Evolutionary conservation across 2,113 vertebrate genomes (phyloP).

Genomic region (Fregetta grallaria): DNA sequence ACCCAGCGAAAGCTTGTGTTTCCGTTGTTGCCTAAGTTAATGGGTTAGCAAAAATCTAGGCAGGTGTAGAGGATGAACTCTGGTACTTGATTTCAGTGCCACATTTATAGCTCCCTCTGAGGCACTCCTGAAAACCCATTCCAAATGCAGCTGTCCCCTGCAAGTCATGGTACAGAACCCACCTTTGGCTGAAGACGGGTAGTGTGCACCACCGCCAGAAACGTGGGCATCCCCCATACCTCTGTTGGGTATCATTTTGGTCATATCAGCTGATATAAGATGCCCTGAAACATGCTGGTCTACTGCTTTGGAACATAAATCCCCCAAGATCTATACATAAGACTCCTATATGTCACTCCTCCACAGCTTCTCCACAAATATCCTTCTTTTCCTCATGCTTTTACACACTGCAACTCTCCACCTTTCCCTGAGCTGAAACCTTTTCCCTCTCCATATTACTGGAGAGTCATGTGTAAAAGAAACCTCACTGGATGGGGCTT

Average conservation of each 20-base stretch:
- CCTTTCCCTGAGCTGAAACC: not conserved
- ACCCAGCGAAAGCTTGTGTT: not conserved
- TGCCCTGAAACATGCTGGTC: not conserved
- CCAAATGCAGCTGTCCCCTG: not conserved
- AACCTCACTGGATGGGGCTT: not conserved
- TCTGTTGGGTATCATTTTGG: not conserved
- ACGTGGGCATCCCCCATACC: not conserved
- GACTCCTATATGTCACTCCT: not conserved
- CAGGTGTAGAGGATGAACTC: slow-evolving; percentile 11
- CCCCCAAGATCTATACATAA: not conserved
- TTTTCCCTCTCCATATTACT: not conserved
- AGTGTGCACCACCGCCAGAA: accelerated
- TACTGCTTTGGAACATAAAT: not conserved
- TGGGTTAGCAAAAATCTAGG: not conserved
- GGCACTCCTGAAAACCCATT: not conserved
- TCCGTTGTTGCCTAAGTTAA: not conserved
- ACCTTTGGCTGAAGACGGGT: not conserved
- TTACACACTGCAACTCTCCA: not conserved
- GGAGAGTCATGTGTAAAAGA: not conserved
- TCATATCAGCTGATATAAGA: not conserved
- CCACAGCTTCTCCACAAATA: not conserved
- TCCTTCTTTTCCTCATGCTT: not conserved
- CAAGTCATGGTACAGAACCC: accelerated
- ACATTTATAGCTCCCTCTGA: not conserved
- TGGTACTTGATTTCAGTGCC: not conserved